Base-by-base conservation (phyloP, 2,888 invertebrate species). In the Pristionchus exspectatus region DNA sequence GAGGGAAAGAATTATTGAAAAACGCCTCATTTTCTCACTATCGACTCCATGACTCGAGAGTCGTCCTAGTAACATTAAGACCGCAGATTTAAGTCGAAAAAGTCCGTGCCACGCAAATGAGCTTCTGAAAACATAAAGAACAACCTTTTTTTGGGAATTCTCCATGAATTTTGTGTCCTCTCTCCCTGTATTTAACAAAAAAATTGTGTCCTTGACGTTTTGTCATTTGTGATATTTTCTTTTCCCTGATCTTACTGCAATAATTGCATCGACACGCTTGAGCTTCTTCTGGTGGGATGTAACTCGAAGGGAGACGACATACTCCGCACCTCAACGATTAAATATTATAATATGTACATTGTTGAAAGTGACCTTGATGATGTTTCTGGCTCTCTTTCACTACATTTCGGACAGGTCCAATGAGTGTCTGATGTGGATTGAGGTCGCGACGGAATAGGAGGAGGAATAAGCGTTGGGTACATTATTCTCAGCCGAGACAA, bases 381-480 rank as follows among this genome's bases (percentile, higher is more conserved):
- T 10, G 66, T 44, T 10, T 86, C 86, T 1, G 66, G 86, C 30
- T 86, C 66, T 18, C 59, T 14, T 63, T 85, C 85, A 16, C 86
- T 66, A 38, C 86, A 86, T 27, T 86, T 86, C 56, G 66, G 66
- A 27, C 86, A 86, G 14, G 38, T 86, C 86, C 86, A 85, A 18
- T 59, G n/a, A 5, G 38, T 86, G n/a, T 86, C 66, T 2, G 86
- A 86, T 33, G 33, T 63, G 4, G 86, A 86, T 38, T 86, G 63
- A 12, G 86, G 86, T 38, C 86, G 86, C 24, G 27, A 27, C 21
- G 86, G 86, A 66, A 86, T 86, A 18, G 86, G 86, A 38, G 86
- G 86, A 66, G 86, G 86, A 12, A 63, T 16, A 7, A 86, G 63
- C 18, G 63, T 66, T 10, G 86, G 86, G 30, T 86, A 38, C 27